These are phyloP conservation scores for Apomyelois bistriatella DNA, from an alignment of 2,888 invertebrate species.

Conservation along the genomic window DNA sequence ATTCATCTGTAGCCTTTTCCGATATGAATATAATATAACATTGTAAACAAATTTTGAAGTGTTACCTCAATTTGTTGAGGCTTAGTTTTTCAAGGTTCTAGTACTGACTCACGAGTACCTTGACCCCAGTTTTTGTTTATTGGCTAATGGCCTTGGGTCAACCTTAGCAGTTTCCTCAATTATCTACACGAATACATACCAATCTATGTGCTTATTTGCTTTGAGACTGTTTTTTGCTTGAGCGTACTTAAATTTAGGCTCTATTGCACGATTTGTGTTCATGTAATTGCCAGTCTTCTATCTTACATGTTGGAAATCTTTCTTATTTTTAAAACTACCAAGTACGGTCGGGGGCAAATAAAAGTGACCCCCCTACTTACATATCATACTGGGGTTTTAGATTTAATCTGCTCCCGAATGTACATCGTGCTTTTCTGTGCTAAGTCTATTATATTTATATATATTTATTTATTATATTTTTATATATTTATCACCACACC, in stretches of 20 bases:
- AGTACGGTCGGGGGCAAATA: too few relatives aligned
- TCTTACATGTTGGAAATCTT: too few relatives aligned
- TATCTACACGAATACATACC: conserved; percentile 13
- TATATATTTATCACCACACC: too few relatives aligned
- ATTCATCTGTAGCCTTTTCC: not conserved
- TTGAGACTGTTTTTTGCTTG: not conserved
- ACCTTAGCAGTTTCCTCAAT: conserved; percentile 23
- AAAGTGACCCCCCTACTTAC: too few relatives aligned
- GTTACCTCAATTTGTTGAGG: conserved; percentile 4
- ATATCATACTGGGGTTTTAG: too few relatives aligned
- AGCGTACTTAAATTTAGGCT: not conserved
- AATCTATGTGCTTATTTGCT: conserved; percentile 7
- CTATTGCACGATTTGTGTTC: not conserved
- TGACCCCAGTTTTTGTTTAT: conserved; percentile 21
- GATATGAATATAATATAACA: not conserved
- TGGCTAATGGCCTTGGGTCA: conserved; percentile 19
- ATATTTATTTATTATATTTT: too few relatives aligned
- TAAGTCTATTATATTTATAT: too few relatives aligned
- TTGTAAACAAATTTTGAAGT: conserved; percentile 4
- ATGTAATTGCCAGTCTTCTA: not conserved
- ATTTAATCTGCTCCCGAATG: too few relatives aligned
- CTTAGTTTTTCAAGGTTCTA: not conserved
- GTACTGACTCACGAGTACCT: conserved; percentile 8
- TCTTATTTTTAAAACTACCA: too few relatives aligned
- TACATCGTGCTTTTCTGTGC: too few relatives aligned